Evolutionary conservation across 1,140 invertebrate species (phyloP).

Genomic region (Temnothorax curvispinosus): DNA sequence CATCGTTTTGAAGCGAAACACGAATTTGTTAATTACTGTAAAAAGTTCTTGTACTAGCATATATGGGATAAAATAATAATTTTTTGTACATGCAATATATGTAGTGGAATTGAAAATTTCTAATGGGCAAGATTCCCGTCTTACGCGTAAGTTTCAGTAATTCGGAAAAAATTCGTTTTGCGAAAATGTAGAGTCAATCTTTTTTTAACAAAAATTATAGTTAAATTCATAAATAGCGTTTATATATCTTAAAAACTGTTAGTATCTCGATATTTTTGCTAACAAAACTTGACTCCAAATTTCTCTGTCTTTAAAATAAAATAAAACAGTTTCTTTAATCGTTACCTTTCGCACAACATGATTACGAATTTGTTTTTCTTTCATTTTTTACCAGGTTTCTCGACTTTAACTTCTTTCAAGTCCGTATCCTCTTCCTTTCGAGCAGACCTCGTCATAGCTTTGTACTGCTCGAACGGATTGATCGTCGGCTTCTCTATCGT

Average conservation of each 20-base stretch:
- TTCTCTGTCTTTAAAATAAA: neutral
- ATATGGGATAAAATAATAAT: neutral
- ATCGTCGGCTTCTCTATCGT: slow-evolving; percentile 73
- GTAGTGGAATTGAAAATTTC: too few species aligned
- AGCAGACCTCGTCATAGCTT: slow-evolving; percentile 49
- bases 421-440: slow-evolving; percentile 4
- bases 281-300: neutral
- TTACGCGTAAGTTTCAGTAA: neutral
- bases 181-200: neutral
- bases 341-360: neutral
- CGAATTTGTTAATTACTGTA: neutral
- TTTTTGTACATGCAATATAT: too few species aligned
- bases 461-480: slow-evolving; percentile 72
- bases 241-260: neutral
- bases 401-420: slow-evolving; percentile 62
- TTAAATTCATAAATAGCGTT: neutral
- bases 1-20: neutral
- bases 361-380: neutral
- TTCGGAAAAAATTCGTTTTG: neutral
- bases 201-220: neutral
- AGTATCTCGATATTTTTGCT: neutral
- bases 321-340: neutral
- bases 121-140: neutral
- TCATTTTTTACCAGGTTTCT: slow-evolving; percentile 38
- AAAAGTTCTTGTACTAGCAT: neutral